A percentile compares a stretch with the other conserved stretches of the same genome.
phyloP scores from a whole-genome alignment of 2,113 vertebrate species.

The Prunella himalayana region DNA sequence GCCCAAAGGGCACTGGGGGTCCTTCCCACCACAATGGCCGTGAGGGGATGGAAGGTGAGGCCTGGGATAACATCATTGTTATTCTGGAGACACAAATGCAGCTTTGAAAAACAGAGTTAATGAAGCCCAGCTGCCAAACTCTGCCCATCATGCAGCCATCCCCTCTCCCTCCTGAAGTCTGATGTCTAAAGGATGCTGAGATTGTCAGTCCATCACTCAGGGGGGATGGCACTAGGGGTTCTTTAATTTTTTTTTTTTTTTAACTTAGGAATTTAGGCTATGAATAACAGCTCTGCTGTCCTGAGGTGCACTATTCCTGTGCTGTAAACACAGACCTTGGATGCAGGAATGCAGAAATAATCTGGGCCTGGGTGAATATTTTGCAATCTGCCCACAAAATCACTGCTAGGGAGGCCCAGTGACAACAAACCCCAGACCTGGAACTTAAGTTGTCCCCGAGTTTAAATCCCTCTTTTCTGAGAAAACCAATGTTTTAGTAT shows the following conservation, averaged over 20 bases:
- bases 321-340: neutral
- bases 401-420: neutral
- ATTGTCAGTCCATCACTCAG: neutral
- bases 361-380: neutral
- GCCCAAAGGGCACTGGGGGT: neutral
- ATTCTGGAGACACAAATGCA: neutral
- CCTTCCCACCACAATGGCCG: neutral
- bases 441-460: neutral
- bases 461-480: neutral
- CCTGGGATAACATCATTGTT: neutral
- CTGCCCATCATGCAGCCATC: neutral
- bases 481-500: neutral
- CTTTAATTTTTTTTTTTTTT: neutral
- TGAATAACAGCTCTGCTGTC: neutral
- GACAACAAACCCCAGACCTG: neutral
- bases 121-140: neutral
- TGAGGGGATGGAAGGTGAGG: neutral
- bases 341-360: neutral
- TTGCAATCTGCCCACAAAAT: neutral
- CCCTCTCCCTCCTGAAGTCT: neutral
- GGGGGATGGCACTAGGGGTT: accelerated
- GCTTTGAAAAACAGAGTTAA: slow-evolving; percentile 14
- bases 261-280: neutral
- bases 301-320: neutral
- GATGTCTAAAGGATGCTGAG: neutral